Evolutionary conservation across 2,113 vertebrate genomes (phyloP).

Genomic region (Scortum barcoo): DNA sequence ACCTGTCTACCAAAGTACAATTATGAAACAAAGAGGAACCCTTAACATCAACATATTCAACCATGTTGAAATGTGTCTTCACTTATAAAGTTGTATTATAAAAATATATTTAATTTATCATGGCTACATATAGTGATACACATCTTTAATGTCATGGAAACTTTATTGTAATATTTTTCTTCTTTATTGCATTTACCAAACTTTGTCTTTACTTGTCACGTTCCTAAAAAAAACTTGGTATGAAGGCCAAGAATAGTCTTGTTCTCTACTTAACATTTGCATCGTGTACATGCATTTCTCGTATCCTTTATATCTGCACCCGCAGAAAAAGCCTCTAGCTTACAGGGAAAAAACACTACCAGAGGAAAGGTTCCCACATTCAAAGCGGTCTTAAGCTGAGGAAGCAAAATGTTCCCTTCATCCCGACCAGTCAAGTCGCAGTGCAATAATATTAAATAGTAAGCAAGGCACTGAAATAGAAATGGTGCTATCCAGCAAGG

Average conservation of each 20-base stretch:
- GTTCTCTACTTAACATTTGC: slow-evolving; percentile 3
- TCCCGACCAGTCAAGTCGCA: slow-evolving; percentile 21
- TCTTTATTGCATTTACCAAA: not conserved
- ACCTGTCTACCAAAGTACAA: not conserved
- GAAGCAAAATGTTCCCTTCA: slow-evolving; percentile 33
- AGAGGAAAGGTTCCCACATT: slow-evolving; percentile 21
- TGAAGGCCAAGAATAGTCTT: not conserved
- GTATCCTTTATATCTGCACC: slow-evolving; percentile 7
- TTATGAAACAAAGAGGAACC: no score
- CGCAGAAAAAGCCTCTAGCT: slow-evolving; percentile 31
- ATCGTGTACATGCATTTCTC: not conserved
- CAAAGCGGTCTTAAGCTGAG: slow-evolving; percentile 15
- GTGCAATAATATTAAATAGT: slow-evolving; percentile 19
- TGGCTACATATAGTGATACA: not conserved
- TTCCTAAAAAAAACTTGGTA: no score
- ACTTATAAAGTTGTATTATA: not conserved
- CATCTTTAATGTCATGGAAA: no score
- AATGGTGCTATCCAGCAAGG: not conserved
- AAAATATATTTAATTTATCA: not conserved
- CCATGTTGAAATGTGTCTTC: not conserved
- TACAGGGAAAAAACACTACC: slow-evolving; percentile 21
- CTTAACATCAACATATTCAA: not conserved
- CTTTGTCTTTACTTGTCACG: not conserved
- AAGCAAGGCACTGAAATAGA: slow-evolving; percentile 36
- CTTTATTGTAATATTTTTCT: no score